Percentiles rank a stretch among this genome's conserved stretches.
phyloP scores from a whole-genome alignment of 1,140 invertebrate species.

The Drosophila arawakana region DNA sequence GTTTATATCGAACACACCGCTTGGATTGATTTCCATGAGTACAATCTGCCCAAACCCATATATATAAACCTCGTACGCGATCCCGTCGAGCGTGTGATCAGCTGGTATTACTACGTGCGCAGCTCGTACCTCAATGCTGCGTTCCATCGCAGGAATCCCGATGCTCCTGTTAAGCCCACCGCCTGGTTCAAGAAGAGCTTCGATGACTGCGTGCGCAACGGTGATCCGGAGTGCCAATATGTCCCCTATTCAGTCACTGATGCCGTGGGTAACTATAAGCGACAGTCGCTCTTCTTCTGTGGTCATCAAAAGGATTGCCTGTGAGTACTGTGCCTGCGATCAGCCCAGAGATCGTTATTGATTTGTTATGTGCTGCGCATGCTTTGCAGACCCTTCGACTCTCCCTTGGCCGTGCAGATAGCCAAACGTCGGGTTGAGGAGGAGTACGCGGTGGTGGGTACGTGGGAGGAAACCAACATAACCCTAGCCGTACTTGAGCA shows the following conservation, averaged over 20 bases:
- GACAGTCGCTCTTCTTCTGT: constrained; percentile 94
- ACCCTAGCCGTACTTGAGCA: constrained; percentile 92
- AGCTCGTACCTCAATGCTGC: constrained; percentile 95
- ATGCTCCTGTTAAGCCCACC: constrained; percentile 92
- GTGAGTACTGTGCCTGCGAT: constrained; percentile 85
- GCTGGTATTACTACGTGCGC: constrained; percentile 93
- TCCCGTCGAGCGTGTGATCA: constrained; percentile 94
- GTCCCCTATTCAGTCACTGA: constrained; percentile 91
- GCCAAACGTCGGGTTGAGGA: constrained; percentile 93
- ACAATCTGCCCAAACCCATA: constrained; percentile 91
- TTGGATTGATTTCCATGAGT: constrained; percentile 87
- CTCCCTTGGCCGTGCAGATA: constrained; percentile 90
- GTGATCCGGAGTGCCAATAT: constrained; percentile 93
- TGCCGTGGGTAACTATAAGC: constrained; percentile 90
- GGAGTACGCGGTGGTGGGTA: constrained; percentile 94
- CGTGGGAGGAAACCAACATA: constrained; percentile 93
- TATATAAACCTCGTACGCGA: constrained; percentile 95
- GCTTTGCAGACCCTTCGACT: constrained; percentile 91
- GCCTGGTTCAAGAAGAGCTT: constrained; percentile 96
- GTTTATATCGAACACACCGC: constrained; percentile 92
- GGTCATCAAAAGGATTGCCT: constrained; percentile 93
- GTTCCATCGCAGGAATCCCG: constrained; percentile 92
- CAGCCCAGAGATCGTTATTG: not conserved
- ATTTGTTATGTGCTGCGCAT: constrained; percentile 3
- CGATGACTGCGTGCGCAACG: constrained; percentile 92